Conservation (phyloP, 2,797 vertebrate genomes). For the Avahi laniger region DNA sequence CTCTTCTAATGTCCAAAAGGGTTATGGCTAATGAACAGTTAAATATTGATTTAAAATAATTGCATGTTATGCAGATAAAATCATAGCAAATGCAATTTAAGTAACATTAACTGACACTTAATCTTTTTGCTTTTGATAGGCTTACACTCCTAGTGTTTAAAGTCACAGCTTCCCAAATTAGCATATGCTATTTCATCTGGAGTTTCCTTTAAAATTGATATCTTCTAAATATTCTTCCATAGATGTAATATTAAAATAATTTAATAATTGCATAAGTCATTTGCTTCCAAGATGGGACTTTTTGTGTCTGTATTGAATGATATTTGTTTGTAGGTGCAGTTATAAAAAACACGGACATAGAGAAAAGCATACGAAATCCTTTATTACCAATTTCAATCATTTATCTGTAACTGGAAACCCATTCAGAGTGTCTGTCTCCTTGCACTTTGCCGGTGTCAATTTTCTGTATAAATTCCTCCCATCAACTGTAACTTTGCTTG, state of each 20-base stretch:
- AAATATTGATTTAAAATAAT: slow-evolving; percentile 21
- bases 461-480: slow-evolving; percentile 23
- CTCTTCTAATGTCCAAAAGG: not conserved
- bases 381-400: slow-evolving; percentile 49
- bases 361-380: slow-evolving; percentile 2
- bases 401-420: not conserved
- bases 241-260: not conserved
- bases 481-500: slow-evolving; percentile 60
- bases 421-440: slow-evolving; percentile 4
- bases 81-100: slow-evolving; percentile 22
- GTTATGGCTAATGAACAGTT: slow-evolving; percentile 1
- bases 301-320: not conserved
- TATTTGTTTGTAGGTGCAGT: not conserved
- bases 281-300: not conserved
- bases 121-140: not conserved
- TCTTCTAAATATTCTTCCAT: slow-evolving; percentile 29
- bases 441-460: not conserved
- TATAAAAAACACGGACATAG: not conserved
- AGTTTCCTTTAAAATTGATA: not conserved
- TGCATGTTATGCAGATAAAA: slow-evolving; percentile 3
- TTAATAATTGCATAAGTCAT: not conserved
- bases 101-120: not conserved
- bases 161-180: not conserved
- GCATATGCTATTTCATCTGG: not conserved
- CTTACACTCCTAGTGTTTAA: not conserved